These are phyloP conservation scores for Neria commutata DNA, from an alignment of 2,888 invertebrate genomes.

Conservation along the genomic window DNA sequence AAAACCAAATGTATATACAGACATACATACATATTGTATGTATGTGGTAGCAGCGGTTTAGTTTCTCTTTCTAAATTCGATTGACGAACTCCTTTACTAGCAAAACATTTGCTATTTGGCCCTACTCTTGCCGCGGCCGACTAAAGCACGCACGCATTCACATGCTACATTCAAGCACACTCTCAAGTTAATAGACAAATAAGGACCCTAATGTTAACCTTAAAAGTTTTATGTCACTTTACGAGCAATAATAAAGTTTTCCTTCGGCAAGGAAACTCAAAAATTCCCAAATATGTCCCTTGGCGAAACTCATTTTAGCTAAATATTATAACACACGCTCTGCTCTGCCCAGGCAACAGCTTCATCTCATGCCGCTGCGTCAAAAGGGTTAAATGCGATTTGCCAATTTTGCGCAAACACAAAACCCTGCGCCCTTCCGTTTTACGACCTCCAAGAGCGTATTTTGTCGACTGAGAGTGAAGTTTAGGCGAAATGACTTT, in stretches of 20 bases:
- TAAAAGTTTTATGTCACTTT: conserved; percentile 6
- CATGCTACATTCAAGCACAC: neutral
- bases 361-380: neutral
- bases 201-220: conserved; percentile 4
- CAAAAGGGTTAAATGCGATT: neutral
- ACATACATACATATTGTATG: too few relatives aligned
- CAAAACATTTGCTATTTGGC: neutral
- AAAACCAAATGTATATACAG: too few relatives aligned
- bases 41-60: too few relatives aligned
- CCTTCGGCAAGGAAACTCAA: neutral
- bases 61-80: too few relatives aligned
- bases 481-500: neutral
- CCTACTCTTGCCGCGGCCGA: neutral
- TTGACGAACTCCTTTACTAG: too few relatives aligned
- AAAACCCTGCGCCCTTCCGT: neutral
- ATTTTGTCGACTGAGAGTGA: neutral
- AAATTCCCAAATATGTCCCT: neutral
- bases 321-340: neutral
- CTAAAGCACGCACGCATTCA: too few relatives aligned
- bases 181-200: neutral
- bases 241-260: conserved; percentile 1
- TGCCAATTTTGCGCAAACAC: neutral
- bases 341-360: neutral
- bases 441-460: neutral
- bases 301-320: neutral